phyloP scores from a whole-genome alignment of 64 coral and sea anemone species.

The Montipora sp. region DNA sequence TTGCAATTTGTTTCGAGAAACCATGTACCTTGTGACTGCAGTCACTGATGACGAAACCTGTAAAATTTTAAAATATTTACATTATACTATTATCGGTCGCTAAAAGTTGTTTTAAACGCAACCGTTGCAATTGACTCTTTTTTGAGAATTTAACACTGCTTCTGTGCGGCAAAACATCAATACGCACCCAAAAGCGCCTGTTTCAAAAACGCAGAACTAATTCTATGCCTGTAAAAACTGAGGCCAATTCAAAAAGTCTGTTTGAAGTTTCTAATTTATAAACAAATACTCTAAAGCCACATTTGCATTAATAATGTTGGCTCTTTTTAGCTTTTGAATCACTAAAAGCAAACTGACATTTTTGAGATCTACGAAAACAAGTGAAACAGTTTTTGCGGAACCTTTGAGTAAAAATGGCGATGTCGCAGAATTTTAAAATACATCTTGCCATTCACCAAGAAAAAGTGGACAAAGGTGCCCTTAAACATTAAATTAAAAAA shows the following conservation, averaged over 20 bases:
- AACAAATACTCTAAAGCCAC: slow-evolving; percentile 53
- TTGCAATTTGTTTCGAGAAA: neutral
- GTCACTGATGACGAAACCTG: neutral
- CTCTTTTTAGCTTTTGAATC: neutral
- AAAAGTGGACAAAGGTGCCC: too few relatives aligned
- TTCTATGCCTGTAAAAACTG: neutral
- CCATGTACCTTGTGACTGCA: neutral
- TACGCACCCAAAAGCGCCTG: too few relatives aligned
- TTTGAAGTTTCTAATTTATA: slow-evolving; percentile 44
- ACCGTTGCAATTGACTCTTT: neutral
- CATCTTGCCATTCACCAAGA: too few relatives aligned
- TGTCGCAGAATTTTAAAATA: too few relatives aligned
- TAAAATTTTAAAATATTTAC: slow-evolving; percentile 36
- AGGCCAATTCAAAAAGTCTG: slow-evolving; percentile 16
- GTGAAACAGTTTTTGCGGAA: neutral
- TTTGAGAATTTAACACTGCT: too few relatives aligned
- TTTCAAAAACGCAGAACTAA: neutral
- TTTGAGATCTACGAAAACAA: slow-evolving; percentile 13
- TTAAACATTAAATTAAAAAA: neutral
- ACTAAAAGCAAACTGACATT: neutral
- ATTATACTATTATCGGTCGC: neutral
- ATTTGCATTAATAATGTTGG: slow-evolving; percentile 49
- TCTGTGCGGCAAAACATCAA: too few relatives aligned
- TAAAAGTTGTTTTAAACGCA: neutral
- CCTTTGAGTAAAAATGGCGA: neutral